Conservation (phyloP, 37 sponge, comb jelly and placozoan species). For the Aphrocallistes beatrix region DNA sequence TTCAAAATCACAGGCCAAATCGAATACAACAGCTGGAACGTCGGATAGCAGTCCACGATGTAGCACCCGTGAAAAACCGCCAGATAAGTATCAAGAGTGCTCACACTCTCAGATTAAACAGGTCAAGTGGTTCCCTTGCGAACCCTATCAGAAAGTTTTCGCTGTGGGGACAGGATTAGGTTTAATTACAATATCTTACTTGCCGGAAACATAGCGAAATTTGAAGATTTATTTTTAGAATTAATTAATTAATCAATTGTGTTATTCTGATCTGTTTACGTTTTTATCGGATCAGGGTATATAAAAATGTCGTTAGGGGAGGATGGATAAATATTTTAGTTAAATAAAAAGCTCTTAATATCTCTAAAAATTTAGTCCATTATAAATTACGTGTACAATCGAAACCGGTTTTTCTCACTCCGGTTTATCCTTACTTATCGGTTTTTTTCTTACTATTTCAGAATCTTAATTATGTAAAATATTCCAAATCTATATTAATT, state of each 20-base stretch:
- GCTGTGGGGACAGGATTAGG: constrained; percentile 3
- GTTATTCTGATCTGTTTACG: neutral
- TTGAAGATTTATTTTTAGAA: neutral
- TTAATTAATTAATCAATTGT: neutral
- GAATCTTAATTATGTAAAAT: no score
- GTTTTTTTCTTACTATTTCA: no score
- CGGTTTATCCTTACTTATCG: no score
- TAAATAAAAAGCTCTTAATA: no score
- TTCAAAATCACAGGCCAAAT: neutral
- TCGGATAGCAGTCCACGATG: neutral
- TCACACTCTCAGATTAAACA: neutral
- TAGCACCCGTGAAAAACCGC: neutral
- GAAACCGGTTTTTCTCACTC: no score
- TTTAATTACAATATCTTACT: neutral
- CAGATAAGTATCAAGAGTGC: neutral
- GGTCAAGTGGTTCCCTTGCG: neutral
- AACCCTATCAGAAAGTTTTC: neutral
- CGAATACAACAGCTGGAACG: neutral
- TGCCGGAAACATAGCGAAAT: neutral
- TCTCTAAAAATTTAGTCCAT: no score
- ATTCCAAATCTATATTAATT: no score
- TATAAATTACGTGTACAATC: no score
- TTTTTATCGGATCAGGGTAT: no score
- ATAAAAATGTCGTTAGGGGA: no score
- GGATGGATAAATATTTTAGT: no score